Conservation (phyloP, 2,113 vertebrate species). For the Rhinichthys klamathensis region DNA sequence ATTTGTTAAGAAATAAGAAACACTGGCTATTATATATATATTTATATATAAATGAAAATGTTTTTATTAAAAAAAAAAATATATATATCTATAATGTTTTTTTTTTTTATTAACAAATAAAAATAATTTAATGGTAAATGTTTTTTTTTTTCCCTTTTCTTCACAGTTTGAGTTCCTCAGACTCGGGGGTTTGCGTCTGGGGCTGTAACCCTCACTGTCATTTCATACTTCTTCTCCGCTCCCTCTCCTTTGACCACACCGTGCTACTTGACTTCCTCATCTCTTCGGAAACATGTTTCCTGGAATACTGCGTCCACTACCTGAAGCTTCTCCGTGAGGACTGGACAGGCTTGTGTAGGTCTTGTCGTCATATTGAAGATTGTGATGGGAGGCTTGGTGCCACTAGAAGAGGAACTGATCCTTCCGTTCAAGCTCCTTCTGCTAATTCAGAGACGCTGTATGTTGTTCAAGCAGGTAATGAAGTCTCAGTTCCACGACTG, state of each 20-base stretch:
- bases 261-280: slow-evolving; percentile 94
- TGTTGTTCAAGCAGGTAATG: background rate
- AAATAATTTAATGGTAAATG: background rate
- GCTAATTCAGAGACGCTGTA: background rate
- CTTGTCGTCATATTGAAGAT: slow-evolving; percentile 70
- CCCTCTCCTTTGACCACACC: slow-evolving; percentile 84
- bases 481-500: slow-evolving; percentile 60
- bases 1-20: too few species aligned
- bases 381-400: background rate
- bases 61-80: too few species aligned
- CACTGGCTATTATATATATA: too few species aligned
- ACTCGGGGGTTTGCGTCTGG: slow-evolving; percentile 53
- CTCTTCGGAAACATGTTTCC: slow-evolving; percentile 92
- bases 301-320: slow-evolving; percentile 92
- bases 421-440: background rate
- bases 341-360: slow-evolving; percentile 74
- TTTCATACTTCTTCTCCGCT: slow-evolving; percentile 85
- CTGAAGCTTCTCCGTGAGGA: slow-evolving; percentile 83
- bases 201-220: slow-evolving; percentile 91
- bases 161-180: slow-evolving; percentile 57
- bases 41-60: too few species aligned
- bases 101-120: too few species aligned
- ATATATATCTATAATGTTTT: too few species aligned
- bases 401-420: background rate
- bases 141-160: background rate